Base-by-base conservation (phyloP, 2,113 vertebrate genomes). In the Etia nguti region DNA sequence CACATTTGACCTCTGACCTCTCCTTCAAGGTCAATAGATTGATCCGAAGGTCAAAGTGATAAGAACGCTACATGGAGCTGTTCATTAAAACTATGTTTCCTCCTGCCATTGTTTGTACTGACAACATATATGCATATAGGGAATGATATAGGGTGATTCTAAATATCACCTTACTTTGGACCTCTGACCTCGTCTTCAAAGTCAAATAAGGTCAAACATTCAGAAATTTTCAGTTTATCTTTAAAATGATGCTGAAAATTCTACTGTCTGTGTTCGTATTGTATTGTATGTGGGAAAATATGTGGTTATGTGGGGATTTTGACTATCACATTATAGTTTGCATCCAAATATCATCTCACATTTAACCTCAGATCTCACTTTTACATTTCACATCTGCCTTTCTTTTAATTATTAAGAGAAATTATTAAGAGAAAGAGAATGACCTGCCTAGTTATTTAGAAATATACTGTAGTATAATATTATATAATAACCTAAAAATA, bases 401-500 rank as follows among this genome's bases (percentile, higher is more conserved):
- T 38, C 1, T 65, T 65, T 38, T 65, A 38, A 65, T 65, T 38
- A 10, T 65, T 38, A 13, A 65, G 60, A 38, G 60, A 68, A 68
- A 68, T 68, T 68, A 0, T 68, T 36, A 68, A 22, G 4, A 22
- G 11, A 65, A 38, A 65, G 60, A 38, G 2, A 68, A 13, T 22
- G 60, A 65, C n/a, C 11, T 68, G 60, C 60, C 60, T 38, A 13
- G 20, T 68, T 68, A 68, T 38, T 68, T 68, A 68, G 60, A 38
- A 38, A 68, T 38, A 38, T 13, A 1, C 20, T 5, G 20, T 38
- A 68, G 60, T 38, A 68, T 68, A 38, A 65, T 38, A 65, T 65
- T 68, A 68, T 68, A 38, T 68, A 68, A 68, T 38, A 68, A 5
- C 60, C 20, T 38, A 68, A 68, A 68, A 68, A 68, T 68, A 68